Conservation (phyloP, 2,888 invertebrate species). For the Dolichomitus sp. region DNA sequence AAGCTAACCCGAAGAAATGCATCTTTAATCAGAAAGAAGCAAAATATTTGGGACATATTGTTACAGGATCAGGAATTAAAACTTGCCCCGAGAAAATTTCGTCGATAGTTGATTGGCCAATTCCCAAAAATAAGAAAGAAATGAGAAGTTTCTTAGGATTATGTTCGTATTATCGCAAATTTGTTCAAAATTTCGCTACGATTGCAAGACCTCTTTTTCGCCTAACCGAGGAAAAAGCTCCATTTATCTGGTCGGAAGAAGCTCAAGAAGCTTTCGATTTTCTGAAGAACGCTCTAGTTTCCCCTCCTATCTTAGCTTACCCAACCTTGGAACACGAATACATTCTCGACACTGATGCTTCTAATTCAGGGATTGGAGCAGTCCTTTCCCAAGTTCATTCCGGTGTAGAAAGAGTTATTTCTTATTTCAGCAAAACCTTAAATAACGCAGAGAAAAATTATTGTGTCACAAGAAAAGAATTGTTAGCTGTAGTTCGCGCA, state of each 20-base stretch:
- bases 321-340: conserved; percentile 72
- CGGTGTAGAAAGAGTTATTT: conserved; percentile 30
- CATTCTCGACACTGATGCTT: conserved; percentile 77
- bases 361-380: conserved; percentile 69
- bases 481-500: conserved; percentile 73
- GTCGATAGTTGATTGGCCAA: background rate
- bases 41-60: conserved; percentile 19
- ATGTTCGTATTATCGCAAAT: conserved; percentile 41
- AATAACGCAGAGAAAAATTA: conserved; percentile 54
- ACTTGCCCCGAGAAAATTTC: background rate
- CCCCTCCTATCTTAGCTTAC: conserved; percentile 53
- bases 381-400: background rate
- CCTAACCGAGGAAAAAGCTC: conserved; percentile 21
- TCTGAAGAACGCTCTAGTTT: conserved; percentile 12
- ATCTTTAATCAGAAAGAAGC: conserved; percentile 12
- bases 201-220: conserved; percentile 37
- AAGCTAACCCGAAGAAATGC: conserved; percentile 23
- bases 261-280: conserved; percentile 29
- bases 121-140: too few species aligned
- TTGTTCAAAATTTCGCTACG: conserved; percentile 24
- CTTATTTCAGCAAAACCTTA: conserved; percentile 43
- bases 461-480: conserved; percentile 73
- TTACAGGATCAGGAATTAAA: conserved; percentile 16
- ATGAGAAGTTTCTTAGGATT: background rate
- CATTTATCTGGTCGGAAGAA: conserved; percentile 24